These are phyloP conservation scores for Drosophila cardini DNA, from an alignment of 1,140 invertebrate species.

Conservation along the genomic window DNA sequence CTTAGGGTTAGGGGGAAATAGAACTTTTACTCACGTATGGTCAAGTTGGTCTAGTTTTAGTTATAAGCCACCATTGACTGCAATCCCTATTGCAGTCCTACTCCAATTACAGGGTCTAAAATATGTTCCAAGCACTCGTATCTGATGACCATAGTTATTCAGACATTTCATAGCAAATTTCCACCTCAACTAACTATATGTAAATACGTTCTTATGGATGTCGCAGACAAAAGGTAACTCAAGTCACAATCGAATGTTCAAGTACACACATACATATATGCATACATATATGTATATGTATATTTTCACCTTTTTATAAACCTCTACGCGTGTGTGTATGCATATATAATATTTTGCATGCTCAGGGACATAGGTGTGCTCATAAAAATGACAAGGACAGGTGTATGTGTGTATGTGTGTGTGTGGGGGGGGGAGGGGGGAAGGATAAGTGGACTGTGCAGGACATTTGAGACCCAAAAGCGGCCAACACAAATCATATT, in stretches of 20 bases:
- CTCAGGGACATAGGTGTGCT: slow-evolving; percentile 5
- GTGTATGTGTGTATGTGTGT: neutral
- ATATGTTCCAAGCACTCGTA: too few species aligned
- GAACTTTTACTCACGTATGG: too few species aligned
- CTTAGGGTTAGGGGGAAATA: too few species aligned
- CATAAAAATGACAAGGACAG: slow-evolving; percentile 11
- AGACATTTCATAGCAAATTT: neutral
- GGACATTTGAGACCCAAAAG: slow-evolving; percentile 46
- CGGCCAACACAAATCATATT: slow-evolving; percentile 75
- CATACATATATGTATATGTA: too few species aligned
- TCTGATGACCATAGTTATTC: too few species aligned
- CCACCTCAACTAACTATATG: neutral
- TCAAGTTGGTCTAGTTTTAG: too few species aligned
- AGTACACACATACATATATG: too few species aligned
- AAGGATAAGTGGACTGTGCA: slow-evolving; percentile 5
- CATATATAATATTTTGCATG: slow-evolving; percentile 31
- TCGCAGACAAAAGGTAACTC: neutral
- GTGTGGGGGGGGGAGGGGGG: neutral
- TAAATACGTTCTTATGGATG: neutral
- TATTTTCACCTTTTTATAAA: neutral
- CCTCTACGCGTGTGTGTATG: neutral
- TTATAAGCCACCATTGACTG: too few species aligned
- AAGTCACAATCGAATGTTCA: neutral
- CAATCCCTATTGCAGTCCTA: too few species aligned
- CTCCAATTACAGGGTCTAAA: too few species aligned